Base-by-base conservation (phyloP, 2,797 vertebrate genomes). In the Hybognathus amarus region DNA sequence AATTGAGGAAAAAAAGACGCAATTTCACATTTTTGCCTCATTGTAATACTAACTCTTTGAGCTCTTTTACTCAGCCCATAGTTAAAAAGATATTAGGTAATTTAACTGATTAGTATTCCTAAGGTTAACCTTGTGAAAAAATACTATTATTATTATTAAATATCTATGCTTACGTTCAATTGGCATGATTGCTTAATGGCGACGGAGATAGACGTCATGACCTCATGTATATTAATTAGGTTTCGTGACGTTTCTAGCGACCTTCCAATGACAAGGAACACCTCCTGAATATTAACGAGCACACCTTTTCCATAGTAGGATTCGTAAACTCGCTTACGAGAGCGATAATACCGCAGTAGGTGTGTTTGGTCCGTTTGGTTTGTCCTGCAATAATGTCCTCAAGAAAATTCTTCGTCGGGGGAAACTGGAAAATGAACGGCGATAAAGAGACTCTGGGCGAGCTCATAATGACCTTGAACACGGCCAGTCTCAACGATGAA, bases 351-450 rank as follows among this genome's bases (percentile, higher is more conserved):
- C 30, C 1, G 22, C 9, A 36, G 15, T 47, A 36, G 6, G 54
- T 70, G 71, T 42, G 73, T 30, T 8, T 59, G 54, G 12, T 64
- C 10, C 45, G 24, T 2, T 38, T 6, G 27, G 4, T 73, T 69
- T 68, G 5, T 69, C 69, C 1, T 71, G 42, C 83, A 75, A 85
- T 4, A 81, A 97, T 97, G 97, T 92, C 95, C 85, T 91, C 92
- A 1, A 96, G 97, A 89, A 95, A 94, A 84, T 97, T 97, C 90
- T 98, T 97, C 92, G 96, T 98, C 0, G 96, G 96, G 33, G 97
- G 96, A 1, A 97, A 97, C 92, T 97, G 97, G 97, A 98, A 97
- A 91, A 96, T 97, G 97, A 97, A 97, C 75, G 97, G 97, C 7
- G 93, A 91, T 80, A 97, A 94, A 94, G 94, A 95, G 85, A 94